These are phyloP conservation scores for Cheilosia soror DNA, from an alignment of 2,888 invertebrate genomes.

Conservation along the genomic window DNA sequence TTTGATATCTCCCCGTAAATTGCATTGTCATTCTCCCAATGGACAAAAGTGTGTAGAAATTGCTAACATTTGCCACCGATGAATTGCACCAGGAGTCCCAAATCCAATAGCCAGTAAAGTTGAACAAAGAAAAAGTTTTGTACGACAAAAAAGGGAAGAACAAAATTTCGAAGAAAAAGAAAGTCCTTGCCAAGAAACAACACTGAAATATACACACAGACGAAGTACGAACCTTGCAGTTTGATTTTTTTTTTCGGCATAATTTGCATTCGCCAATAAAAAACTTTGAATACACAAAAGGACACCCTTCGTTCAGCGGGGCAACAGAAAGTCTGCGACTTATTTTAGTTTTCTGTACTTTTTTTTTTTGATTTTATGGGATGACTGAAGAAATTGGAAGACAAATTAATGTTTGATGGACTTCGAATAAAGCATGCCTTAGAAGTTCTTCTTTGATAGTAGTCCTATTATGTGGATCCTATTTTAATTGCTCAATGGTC, in stretches of 20 bases:
- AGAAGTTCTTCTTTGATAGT: no score
- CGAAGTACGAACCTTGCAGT: neutral
- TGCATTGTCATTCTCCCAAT: conserved; percentile 2
- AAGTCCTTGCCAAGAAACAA: conserved; percentile 43
- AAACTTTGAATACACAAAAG: conserved; percentile 33
- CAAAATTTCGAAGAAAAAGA: conserved; percentile 1
- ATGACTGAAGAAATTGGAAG: no score
- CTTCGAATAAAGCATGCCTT: no score
- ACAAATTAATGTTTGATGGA: no score
- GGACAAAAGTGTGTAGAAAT: conserved; percentile 32
- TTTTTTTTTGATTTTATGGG: no score
- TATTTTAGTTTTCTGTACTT: neutral
- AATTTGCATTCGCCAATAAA: conserved; percentile 44
- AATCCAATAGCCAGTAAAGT: neutral
- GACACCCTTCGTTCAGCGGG: conserved; percentile 28
- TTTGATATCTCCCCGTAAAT: conserved; percentile 8
- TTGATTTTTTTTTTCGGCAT: conserved; percentile 4
- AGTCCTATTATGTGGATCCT: no score
- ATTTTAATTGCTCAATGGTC: no score
- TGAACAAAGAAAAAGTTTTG: conserved; percentile 38
- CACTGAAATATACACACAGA: neutral
- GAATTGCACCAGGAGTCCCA: neutral
- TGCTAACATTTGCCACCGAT: conserved; percentile 9
- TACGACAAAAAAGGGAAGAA: neutral
- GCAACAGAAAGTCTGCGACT: conserved; percentile 27